Base-by-base conservation (phyloP, 1,140 invertebrate genomes). In the Zaprionus ghesquierei region DNA sequence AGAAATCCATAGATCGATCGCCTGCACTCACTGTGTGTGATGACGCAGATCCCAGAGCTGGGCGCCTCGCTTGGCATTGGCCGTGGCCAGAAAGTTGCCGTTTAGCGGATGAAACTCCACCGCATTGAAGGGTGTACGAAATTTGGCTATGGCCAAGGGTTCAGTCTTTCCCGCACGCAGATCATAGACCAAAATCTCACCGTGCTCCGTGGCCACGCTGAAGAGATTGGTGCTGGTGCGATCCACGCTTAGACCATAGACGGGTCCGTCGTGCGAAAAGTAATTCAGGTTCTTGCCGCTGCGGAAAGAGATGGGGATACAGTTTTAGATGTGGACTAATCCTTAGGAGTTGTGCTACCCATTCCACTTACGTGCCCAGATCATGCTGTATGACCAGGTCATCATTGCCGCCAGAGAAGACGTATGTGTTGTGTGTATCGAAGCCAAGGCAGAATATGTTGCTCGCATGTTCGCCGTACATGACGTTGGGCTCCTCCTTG, bases 401-500 rank as follows among this genome's bases (percentile, higher is more conserved):
- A 93, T 99, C 98, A 93, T 98, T 98, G 54, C 97, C 98, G 64
- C 97, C 98, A 31, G 98, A 99, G 92, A 97, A 97, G 77, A 98
- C 94, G 91, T 95, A 96, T 23, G 94, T 93, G 89, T 97, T 97
- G 41, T 94, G 93, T 72, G 93, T 95, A 78, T 98, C 96, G 81
- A 98, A 97, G 25, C 95, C 96, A 9, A 99, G 93, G 89, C 97
- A 98, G 92, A 99, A 99, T 71, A 99, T 98, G 92, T 99, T 99
- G 85, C 97, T 98, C 64, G 95, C 94, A 90, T 99, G 98, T 75
- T 96, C 94, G 12, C 94, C 95, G 90, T 95, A 94, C 97, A 98
- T 98, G 0, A 93, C 91, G 13, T 92, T 92, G 1, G 96, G 96
- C 22, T 94, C 93, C 2, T 54, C 56, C 2, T 41, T 29, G 12